phyloP scores from a whole-genome alignment of 2,797 vertebrate species.

The Graptemys geographica region DNA sequence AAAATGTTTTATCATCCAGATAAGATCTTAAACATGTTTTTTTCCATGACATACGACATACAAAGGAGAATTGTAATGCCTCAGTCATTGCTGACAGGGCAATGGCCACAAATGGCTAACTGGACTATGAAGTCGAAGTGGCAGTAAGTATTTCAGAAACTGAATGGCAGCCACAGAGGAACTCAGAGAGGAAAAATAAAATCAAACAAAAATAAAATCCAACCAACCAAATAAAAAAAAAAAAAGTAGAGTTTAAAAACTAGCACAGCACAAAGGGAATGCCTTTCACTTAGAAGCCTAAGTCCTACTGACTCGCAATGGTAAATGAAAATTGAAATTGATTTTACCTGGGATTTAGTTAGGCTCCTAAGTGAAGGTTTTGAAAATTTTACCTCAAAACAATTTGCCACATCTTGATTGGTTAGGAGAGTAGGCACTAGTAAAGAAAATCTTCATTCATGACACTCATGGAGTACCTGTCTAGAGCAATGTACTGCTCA shows the following conservation, averaged over 20 bases:
- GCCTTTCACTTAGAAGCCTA: neutral
- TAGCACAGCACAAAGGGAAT: neutral
- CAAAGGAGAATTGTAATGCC: neutral
- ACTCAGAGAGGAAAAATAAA: neutral
- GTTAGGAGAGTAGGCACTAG: neutral
- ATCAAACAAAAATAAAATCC: neutral
- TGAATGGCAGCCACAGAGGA: neutral
- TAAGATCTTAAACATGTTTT: accelerated
- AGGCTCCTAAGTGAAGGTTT: neutral
- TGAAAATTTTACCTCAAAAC: neutral
- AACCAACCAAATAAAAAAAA: neutral
- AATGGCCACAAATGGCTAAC: neutral
- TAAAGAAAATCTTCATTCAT: neutral
- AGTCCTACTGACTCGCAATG: neutral
- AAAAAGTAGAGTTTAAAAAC: neutral
- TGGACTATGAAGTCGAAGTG: neutral
- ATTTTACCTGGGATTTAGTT: neutral
- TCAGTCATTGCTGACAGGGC: neutral
- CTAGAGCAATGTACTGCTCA: neutral
- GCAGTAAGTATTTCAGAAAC: neutral
- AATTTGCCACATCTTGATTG: neutral
- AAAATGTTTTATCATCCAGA: neutral
- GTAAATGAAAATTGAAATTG: neutral
- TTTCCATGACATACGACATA: neutral
- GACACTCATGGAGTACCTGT: neutral